These are phyloP conservation scores for Cheilosia grossa DNA, from an alignment of 2,888 invertebrate species.

Conservation along the genomic window DNA sequence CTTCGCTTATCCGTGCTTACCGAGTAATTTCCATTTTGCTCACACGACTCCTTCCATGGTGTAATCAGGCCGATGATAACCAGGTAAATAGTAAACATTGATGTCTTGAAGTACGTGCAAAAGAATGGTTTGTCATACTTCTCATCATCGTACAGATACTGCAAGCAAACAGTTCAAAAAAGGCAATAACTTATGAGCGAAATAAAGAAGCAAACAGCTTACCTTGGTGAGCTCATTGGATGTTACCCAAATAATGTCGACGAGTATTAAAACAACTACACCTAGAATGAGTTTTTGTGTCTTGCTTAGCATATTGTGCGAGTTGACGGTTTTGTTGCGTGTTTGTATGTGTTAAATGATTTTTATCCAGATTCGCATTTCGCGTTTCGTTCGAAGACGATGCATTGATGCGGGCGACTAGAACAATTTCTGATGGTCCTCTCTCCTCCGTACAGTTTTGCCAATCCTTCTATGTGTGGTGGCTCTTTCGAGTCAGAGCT, in stretches of 20 bases:
- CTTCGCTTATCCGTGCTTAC: conserved; percentile 84
- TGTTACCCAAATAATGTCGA: conserved; percentile 97
- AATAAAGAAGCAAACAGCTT: conserved; percentile 75
- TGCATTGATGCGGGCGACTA: conserved; percentile 62
- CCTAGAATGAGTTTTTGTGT: conserved; percentile 92
- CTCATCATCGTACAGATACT: conserved; percentile 94
- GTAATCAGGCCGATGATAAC: conserved; percentile 94
- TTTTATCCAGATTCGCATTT: conserved; percentile 73
- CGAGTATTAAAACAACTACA: conserved; percentile 92
- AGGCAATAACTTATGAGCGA: background rate
- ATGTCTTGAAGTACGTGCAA: conserved; percentile 97
- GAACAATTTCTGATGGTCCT: conserved; percentile 18
- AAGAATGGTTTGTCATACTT: conserved; percentile 97
- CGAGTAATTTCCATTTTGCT: conserved; percentile 88
- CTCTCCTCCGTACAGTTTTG: background rate
- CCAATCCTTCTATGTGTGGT: background rate
- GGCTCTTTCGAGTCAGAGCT: background rate
- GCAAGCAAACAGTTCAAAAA: conserved; percentile 81
- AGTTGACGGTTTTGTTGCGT: conserved; percentile 66
- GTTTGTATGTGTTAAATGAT: conserved; percentile 70
- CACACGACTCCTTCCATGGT: conserved; percentile 95
- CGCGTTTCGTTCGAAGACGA: conserved; percentile 70
- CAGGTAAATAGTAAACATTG: conserved; percentile 96
- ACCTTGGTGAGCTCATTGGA: conserved; percentile 98
- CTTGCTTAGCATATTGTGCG: conserved; percentile 84